Base-by-base conservation (phyloP, 2,113 vertebrate species). In the Rallus limicola region DNA sequence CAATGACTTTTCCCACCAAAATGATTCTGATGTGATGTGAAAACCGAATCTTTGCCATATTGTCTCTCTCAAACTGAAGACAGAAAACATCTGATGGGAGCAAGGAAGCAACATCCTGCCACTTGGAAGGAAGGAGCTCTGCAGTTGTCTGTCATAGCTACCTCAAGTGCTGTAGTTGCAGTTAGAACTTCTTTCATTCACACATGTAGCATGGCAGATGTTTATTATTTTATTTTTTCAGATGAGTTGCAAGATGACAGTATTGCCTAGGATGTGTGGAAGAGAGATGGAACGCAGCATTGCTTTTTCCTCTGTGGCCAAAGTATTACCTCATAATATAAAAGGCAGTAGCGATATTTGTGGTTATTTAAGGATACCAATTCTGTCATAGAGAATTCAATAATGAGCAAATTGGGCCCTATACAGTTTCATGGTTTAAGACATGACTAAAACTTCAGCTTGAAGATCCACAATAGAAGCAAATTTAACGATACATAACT, bases 291-390 rank as follows among this genome's bases (percentile, higher is more conserved):
- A 38, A 26, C 6, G 34, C 17, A n/a, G 10, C 5, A 28, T 4
- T 46, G 3, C 5, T 34, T 76, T 68, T 56, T 5, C 7, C 1
- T 8, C 29, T 56, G 26, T 56, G 80, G 4, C 7, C 6, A 23
- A 62, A 71, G 0, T 7, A 8, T 44, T 48, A 9, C 1, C 1
- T 46, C 8, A 60, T 4, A 38, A 81, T 7, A 6, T 12, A 56
- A 79, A 62, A 82, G 15, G 4, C 0, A 3, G 23, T n/a, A 44
- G 2, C 58, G 16, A 52, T 50, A 50, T 13, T 19, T 64, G 14
- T 3, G 1, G 9, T 44, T 74, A 31, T 7, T n/a, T 53, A 82
- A 42, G 8, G 16, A n/a, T 24, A 50, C 1, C 0, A 2, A 26
- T 90, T 72, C 29, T 63, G 3, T 28, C 48, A 36, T 5, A 65